phyloP scores from a whole-genome alignment of 2,113 vertebrate species.

The Lethenteron reissneri region DNA sequence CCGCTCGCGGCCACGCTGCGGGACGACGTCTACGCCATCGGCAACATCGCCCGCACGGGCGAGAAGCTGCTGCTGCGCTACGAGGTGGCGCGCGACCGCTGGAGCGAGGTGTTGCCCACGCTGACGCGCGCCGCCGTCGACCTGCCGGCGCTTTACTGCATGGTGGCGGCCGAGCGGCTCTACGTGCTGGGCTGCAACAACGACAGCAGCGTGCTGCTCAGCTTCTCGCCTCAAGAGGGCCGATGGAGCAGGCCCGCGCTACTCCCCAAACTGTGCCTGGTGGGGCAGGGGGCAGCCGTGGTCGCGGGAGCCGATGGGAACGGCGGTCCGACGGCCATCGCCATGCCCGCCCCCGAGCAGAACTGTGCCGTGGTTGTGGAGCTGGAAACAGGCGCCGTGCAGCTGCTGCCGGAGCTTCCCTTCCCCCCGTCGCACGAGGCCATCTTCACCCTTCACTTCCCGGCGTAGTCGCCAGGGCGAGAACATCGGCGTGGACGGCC shows the following conservation, averaged over 20 bases:
- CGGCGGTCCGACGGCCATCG: conserved; percentile 13
- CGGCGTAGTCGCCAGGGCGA: background rate
- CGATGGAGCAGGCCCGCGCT: conserved; percentile 20
- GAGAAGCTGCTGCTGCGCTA: conserved; percentile 34
- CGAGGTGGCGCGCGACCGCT: conserved; percentile 17
- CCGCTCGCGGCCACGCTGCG: conserved; percentile 23
- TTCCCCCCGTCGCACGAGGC: conserved; percentile 25
- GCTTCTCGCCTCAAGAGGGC: conserved; percentile 20
- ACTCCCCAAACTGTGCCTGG: conserved; percentile 21
- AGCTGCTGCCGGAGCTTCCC: conserved; percentile 20
- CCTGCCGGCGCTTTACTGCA: conserved; percentile 28
- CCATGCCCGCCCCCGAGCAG: conserved; percentile 24
- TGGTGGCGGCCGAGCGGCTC: conserved; percentile 27
- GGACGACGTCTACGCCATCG: conserved; percentile 26
- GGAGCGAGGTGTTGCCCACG: conserved; percentile 32
- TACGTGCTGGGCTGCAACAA: conserved; percentile 32
- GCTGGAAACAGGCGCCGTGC: conserved; percentile 17
- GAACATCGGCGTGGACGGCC: too few species aligned
- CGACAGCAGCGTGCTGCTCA: conserved; percentile 23
- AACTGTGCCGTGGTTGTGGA: conserved; percentile 19
- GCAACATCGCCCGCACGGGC: conserved; percentile 28
- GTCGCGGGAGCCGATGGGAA: background rate
- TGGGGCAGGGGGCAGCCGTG: conserved; percentile 25
- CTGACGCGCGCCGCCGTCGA: conserved; percentile 24
- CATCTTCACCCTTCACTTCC: conserved; percentile 26